Percentiles rank a stretch among this genome's conserved stretches.
phyloP scores from a whole-genome alignment of 2,888 invertebrate genomes.

The Euphydryas editha region DNA sequence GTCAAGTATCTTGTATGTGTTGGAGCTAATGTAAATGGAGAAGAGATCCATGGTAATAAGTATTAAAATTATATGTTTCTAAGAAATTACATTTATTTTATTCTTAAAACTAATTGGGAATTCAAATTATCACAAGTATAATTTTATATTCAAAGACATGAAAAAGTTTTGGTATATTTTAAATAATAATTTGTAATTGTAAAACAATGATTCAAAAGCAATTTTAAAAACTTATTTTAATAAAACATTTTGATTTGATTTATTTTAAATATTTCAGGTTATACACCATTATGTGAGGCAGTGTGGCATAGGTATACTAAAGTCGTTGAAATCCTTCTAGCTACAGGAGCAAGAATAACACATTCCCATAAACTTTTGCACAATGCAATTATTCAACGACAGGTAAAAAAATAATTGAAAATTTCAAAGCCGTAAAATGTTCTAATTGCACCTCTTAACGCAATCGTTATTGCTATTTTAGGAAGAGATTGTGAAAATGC shows the following conservation, averaged over 20 bases:
- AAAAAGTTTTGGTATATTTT: conserved; percentile 21
- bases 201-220: neutral
- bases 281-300: conserved; percentile 88
- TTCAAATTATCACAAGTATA: too few species aligned
- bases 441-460: neutral
- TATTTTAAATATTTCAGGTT: conserved; percentile 67
- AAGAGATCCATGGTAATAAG: conserved; percentile 84
- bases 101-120: too few species aligned
- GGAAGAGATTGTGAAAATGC: conserved; percentile 81
- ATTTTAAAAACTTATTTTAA: neutral
- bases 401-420: conserved; percentile 55
- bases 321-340: conserved; percentile 84
- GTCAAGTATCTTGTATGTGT: conserved; percentile 80
- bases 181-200: neutral
- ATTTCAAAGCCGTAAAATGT: neutral
- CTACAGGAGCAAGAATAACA: conserved; percentile 87
- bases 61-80: neutral
- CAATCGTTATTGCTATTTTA: conserved; percentile 45
- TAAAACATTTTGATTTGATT: neutral
- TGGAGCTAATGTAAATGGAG: conserved; percentile 86
- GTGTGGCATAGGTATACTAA: conserved; percentile 85
- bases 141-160: conserved; percentile 48
- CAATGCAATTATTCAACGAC: conserved; percentile 85
- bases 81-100: too few species aligned
- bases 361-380: conserved; percentile 88